Percentiles rank a stretch among this genome's conserved stretches.
Conservation (phyloP, 2,113 vertebrate species). For the Hippocampus barbouri region DNA sequence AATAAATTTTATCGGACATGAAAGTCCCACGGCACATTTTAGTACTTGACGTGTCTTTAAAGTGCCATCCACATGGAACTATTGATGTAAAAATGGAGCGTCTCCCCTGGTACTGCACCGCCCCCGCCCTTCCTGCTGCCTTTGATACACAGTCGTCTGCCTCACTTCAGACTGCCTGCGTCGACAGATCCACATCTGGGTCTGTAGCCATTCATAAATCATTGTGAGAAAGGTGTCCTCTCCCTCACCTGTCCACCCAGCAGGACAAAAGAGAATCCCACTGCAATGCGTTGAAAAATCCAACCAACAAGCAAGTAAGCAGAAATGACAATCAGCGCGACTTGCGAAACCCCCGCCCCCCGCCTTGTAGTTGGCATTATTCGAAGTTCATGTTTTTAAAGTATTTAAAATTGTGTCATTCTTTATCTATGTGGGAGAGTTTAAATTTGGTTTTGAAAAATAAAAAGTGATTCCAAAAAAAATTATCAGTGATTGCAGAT, state of each 20-base stretch:
- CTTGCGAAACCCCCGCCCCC: not conserved
- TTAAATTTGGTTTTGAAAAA: too few species aligned
- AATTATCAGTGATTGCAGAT: too few species aligned
- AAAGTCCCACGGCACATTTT: conserved; percentile 61
- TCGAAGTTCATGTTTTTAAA: not conserved
- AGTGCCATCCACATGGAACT: conserved; percentile 50
- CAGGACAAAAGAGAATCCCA: conserved; percentile 54
- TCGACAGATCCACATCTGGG: conserved; percentile 70
- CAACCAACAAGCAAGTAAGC: not conserved
- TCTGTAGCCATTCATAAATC: conserved; percentile 69
- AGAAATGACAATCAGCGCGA: not conserved
- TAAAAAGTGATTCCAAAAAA: too few species aligned
- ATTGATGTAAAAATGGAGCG: conserved; percentile 66
- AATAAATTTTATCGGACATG: conserved; percentile 67
- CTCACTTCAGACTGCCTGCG: conserved; percentile 61
- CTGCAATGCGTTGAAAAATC: conserved; percentile 25
- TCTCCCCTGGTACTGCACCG: conserved; percentile 54
- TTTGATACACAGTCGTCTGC: conserved; percentile 66
- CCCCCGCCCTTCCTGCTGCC: conserved; percentile 42
- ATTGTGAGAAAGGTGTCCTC: conserved; percentile 60
- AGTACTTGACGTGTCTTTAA: conserved; percentile 69
- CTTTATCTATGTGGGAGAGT: too few species aligned
- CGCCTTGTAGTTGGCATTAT: not conserved
- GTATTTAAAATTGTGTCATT: too few species aligned
- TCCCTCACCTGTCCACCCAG: conserved; percentile 58